phyloP scores from a whole-genome alignment of 92 coral and sea anemone genomes.

The Porites cylindrica region DNA sequence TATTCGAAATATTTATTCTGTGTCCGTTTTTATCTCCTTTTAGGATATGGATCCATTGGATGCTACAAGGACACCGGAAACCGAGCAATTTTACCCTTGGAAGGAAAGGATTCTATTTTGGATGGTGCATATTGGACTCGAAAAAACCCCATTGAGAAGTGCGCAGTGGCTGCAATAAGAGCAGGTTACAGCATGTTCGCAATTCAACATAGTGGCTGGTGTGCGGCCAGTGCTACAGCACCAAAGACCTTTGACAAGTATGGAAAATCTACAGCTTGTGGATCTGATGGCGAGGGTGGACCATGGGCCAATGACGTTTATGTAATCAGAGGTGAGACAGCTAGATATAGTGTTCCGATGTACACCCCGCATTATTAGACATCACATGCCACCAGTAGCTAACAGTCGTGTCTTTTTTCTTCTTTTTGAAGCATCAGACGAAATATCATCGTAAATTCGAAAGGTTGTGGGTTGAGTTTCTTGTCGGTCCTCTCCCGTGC shows the following conservation, averaged over 20 bases:
- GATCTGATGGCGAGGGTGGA: conserved; percentile 49
- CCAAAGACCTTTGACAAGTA: conserved; percentile 25
- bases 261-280: conserved; percentile 35
- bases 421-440: too few relatives aligned
- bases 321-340: too few relatives aligned
- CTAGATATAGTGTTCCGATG: too few relatives aligned
- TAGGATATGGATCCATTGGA: neutral
- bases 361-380: too few relatives aligned
- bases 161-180: neutral
- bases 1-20: neutral
- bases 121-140: neutral
- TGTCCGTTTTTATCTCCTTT: too few relatives aligned
- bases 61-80: neutral
- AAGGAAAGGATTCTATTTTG: conserved; percentile 7
- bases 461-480: too few relatives aligned
- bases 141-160: neutral
- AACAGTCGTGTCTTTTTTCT: too few relatives aligned
- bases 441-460: too few relatives aligned
- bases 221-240: conserved; percentile 39
- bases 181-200: conserved; percentile 16
- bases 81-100: neutral
- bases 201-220: conserved; percentile 50
- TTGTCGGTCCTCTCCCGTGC: too few relatives aligned
- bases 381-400: too few relatives aligned
- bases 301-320: conserved; percentile 47